Evolutionary conservation across 1,140 invertebrate genomes (phyloP).

Genomic region (Apis laboriosa): DNA sequence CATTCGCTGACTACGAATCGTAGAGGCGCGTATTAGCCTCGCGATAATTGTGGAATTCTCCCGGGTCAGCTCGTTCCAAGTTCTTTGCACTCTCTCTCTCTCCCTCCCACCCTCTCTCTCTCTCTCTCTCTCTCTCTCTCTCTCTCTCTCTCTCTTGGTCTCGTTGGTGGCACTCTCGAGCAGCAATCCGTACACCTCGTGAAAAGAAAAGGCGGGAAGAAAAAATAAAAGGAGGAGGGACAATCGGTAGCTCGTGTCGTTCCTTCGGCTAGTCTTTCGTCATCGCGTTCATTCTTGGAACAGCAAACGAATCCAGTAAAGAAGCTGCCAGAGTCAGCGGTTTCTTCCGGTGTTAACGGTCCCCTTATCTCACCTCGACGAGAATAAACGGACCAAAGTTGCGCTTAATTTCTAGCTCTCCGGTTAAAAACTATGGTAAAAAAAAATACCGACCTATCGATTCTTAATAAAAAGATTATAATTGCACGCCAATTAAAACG

Average conservation of each 20-base stretch:
- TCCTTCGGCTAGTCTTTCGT: slow-evolving; percentile 54
- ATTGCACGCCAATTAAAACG: too few species aligned
- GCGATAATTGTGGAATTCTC: slow-evolving; percentile 65
- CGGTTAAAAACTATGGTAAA: not conserved
- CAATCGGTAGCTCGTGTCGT: slow-evolving; percentile 36
- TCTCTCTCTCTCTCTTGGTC: too few species aligned
- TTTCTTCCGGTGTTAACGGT: slow-evolving; percentile 43
- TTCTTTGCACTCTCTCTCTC: slow-evolving; percentile 58
- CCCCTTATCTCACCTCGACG: slow-evolving; percentile 18
- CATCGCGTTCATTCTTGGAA: slow-evolving; percentile 57
- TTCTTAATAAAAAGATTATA: too few species aligned
- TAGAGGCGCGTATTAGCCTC: slow-evolving; percentile 34
- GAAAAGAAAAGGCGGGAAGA: not conserved
- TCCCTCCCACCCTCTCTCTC: slow-evolving; percentile 3
- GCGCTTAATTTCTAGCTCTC: not conserved
- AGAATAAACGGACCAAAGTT: slow-evolving; percentile 11
- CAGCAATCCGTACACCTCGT: slow-evolving; percentile 4
- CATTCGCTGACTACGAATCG: slow-evolving; percentile 9
- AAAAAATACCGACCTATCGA: too few species aligned
- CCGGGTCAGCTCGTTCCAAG: slow-evolving; percentile 51
- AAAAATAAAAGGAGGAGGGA: not conserved
- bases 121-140: too few species aligned
- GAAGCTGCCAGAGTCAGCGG: slow-evolving; percentile 34
- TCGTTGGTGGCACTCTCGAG: too few species aligned
- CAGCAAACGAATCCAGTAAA: slow-evolving; percentile 47